phyloP scores from a whole-genome alignment of 2,113 vertebrate species.

The Dermatemys mawii region DNA sequence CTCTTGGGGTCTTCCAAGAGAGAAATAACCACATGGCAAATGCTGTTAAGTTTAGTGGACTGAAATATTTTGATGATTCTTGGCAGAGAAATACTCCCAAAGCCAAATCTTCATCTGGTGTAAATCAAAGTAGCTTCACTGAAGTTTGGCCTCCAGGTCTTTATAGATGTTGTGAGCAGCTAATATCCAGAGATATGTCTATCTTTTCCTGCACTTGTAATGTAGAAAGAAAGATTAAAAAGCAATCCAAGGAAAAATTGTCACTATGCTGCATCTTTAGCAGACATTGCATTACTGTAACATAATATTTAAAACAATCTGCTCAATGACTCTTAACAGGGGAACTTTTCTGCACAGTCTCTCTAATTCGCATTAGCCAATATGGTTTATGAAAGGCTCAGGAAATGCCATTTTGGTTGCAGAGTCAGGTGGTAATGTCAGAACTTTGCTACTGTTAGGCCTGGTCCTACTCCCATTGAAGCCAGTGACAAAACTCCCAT shows the following conservation, averaged over 20 bases:
- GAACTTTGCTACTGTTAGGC: too few relatives aligned
- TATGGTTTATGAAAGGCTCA: too few relatives aligned
- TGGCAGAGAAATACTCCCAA: background rate
- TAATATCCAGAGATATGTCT: background rate
- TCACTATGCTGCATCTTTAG: too few relatives aligned
- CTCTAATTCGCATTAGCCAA: background rate
- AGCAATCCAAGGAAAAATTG: too few relatives aligned
- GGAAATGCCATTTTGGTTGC: too few relatives aligned
- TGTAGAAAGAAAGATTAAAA: too few relatives aligned
- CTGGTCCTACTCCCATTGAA: too few relatives aligned
- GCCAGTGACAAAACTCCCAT: too few relatives aligned
- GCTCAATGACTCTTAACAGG: background rate
- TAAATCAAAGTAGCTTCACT: background rate
- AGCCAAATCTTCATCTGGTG: background rate
- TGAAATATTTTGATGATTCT: background rate
- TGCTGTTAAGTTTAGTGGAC: background rate
- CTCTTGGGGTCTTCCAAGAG: background rate
- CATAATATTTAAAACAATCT: too few relatives aligned
- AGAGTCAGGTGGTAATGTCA: too few relatives aligned
- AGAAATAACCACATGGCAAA: background rate
- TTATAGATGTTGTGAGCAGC: background rate
- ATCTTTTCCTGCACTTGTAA: too few relatives aligned
- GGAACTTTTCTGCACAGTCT: background rate
- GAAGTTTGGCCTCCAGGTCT: background rate
- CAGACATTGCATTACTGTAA: too few relatives aligned